Base-by-base conservation (phyloP, 2,888 invertebrate genomes). In the Loripinus fragilis region DNA sequence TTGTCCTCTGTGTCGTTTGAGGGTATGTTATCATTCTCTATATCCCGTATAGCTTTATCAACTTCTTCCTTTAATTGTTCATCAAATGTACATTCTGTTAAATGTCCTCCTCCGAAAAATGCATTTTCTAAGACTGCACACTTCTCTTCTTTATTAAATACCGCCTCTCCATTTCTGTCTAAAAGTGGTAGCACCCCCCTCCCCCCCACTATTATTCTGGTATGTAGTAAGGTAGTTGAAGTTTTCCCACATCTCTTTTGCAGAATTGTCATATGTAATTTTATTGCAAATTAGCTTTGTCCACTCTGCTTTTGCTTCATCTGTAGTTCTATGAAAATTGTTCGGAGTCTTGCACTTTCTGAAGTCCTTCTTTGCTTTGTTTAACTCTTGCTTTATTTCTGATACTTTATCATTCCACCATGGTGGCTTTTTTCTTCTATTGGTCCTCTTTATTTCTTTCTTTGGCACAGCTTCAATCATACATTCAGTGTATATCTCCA, bases 401-500 rank as follows among this genome's bases (percentile, higher is more conserved):
- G 1, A 30, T 2, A 69, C 50, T 10, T 7, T 12, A 12, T 69
- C 48, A 50, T 25, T 28, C 55, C 55, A 55, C 55, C 55, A 55
- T 55, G 55, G 55, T 17, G 55, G 55, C 28, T 55, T 55, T 25
- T 28, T 55, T 17, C 55, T 23, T 20, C 55, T 55, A 17, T 28
- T 55, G 5, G 23, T 8, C 7, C 48, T 8, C 28, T 33, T 38
- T 5, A 71, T 38, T 38, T 60, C 60, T 23, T 71, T 71, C 30
- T 23, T 66, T 5, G 66, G 66, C 7, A 66, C 66, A 25, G 60
- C 71, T 25, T 71, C 71, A 41, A 38, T n/a, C 71, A 71, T 55
- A 60, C 71, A 60, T 10, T 60, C 41, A 23, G 38, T 60, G 42
- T 41, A 71, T 15, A 64, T 30, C 23, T 35, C n/a, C 71, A 71